Base-by-base conservation (phyloP, 2,888 invertebrate genomes). In the Stenichneumon culpator region DNA sequence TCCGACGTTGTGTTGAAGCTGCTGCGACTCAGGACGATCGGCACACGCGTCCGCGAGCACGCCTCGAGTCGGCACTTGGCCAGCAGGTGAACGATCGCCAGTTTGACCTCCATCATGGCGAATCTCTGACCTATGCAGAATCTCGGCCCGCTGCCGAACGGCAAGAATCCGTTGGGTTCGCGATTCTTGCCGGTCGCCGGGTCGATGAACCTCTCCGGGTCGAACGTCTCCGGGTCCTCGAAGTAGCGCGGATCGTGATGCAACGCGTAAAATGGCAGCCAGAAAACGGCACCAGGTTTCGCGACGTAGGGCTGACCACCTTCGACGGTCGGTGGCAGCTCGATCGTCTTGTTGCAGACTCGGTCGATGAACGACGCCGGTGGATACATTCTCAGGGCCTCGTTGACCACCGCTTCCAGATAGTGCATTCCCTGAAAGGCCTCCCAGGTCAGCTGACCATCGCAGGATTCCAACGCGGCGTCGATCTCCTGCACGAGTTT, bases 301-400 rank as follows among this genome's bases (percentile, higher is more conserved):
- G 94, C 50, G 0, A 82, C 47, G 16, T 90, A 88, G 0, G 90
- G 88, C 60, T 88, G 85, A 0, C 22, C 36, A 0, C 88, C 90
- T 0, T 90, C 88, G 19, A 90, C 3, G 0, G 89, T 82, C 0
- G 95, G 89, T 88, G 94, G 87, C 87, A 95, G 88, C 32, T 94
- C 94, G 83, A 95, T 95, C 0, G 93, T 86, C 84, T 95, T 95
- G 0, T 93, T 93, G 84, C 96, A 96, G 2, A 93, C 87, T 82
- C 96, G 93, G 86, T 96, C 96, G 86, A 94, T 84, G 0, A 95
- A 85, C 0, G 94, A 86, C 0, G 94, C 94, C 0, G 95, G 93
- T 0, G 95, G 93, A 67, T 92, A 91, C 65, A 87, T 83, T 32
- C 90, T 87, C 0, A 90, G 70, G 9, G 89, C 22, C 79, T 93